A percentile compares a stretch with the other conserved stretches of the same genome.
Conservation (phyloP, 1,140 invertebrate genomes). For the Wasmannia auropunctata region DNA sequence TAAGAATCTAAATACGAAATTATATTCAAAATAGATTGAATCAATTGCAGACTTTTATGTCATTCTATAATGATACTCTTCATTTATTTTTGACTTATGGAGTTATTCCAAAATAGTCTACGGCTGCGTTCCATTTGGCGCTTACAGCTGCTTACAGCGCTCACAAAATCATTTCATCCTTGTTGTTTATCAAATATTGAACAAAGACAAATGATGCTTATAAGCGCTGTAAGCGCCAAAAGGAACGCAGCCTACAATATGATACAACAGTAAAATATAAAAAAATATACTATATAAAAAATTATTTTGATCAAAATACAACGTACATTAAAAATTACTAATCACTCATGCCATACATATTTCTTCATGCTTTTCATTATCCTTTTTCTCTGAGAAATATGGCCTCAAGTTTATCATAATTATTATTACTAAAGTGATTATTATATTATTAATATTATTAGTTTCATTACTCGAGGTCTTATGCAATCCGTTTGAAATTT, state of each 20-base stretch:
- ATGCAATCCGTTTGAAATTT: neutral
- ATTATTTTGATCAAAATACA: neutral
- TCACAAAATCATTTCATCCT: too few species aligned
- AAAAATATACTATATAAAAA: too few species aligned
- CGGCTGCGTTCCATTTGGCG: too few species aligned
- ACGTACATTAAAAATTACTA: conserved; percentile 11
- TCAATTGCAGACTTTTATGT: neutral
- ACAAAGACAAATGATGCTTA: too few species aligned
- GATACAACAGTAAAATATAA: too few species aligned
- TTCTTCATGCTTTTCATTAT: neutral
- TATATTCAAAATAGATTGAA: neutral
- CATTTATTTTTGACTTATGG: too few species aligned
- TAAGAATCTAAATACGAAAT: neutral
- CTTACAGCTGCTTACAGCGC: too few species aligned
- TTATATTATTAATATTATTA: conserved; percentile 4
- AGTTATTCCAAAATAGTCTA: neutral
- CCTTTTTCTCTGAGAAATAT: neutral
- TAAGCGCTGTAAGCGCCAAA: too few species aligned
- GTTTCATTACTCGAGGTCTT: conserved; percentile 13
- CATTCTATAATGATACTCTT: neutral
- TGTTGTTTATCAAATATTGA: too few species aligned
- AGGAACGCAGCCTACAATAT: too few species aligned
- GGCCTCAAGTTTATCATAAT: conserved; percentile 31
- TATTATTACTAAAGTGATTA: too few species aligned
- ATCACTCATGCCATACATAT: neutral